Percentiles rank a stretch among this genome's conserved stretches.
Conservation (phyloP, 2,888 invertebrate species). For the Acanthosoma haemorrhoidale region DNA sequence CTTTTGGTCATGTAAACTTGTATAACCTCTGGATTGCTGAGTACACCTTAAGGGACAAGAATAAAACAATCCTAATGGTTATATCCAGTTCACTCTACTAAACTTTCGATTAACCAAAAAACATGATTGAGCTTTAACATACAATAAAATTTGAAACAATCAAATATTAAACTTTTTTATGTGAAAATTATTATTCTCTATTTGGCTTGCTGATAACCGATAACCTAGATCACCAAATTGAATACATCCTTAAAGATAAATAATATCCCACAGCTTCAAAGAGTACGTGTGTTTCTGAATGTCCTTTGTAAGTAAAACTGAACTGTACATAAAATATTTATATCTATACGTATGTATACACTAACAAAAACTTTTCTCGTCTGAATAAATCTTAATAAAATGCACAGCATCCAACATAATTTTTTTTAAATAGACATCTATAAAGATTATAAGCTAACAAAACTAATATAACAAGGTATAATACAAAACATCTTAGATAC, state of each 20-base stretch:
- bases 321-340: background rate
- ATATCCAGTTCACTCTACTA: no score
- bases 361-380: background rate
- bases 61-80: no score
- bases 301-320: background rate
- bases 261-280: background rate
- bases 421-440: no score
- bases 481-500: background rate
- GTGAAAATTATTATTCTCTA: background rate
- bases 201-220: background rate
- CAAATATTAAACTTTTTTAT: no score
- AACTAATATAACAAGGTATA: constrained; percentile 7
- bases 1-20: no score
- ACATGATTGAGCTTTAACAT: no score
- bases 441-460: constrained; percentile 2
- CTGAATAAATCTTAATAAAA: background rate
- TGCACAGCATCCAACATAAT: background rate
- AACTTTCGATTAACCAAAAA: no score
- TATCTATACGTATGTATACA: no score
- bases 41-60: no score
- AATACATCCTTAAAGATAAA: background rate
- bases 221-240: background rate
- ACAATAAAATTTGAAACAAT: no score
- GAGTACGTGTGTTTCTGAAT: background rate
- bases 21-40: no score